A percentile compares a stretch with the other conserved stretches of the same genome.
Conservation (phyloP, 2,797 vertebrate species). For the Gambelia wislizenii region DNA sequence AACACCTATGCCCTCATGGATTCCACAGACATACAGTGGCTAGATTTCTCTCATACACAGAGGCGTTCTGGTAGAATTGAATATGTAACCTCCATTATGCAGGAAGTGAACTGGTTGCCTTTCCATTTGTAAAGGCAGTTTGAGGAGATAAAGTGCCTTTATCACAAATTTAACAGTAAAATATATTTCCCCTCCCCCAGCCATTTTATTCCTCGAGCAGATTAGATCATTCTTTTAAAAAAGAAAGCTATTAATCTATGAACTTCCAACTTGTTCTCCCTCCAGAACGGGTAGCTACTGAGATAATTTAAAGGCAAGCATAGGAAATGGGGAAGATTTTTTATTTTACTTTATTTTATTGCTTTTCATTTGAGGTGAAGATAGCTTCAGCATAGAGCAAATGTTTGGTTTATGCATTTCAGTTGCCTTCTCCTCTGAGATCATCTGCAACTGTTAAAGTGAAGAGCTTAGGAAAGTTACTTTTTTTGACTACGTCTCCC, state of each 20-base stretch:
- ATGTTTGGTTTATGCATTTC: constrained; percentile 16
- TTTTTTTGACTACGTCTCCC: not conserved
- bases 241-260: constrained; percentile 24
- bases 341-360: not conserved
- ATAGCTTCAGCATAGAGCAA: not conserved
- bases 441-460: not conserved
- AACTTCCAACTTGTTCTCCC: fast-evolving
- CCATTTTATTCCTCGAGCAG: constrained; percentile 64
- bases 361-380: constrained; percentile 3
- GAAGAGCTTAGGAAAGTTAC: not conserved
- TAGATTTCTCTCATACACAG: not conserved
- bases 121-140: constrained; percentile 68
- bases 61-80: constrained; percentile 48
- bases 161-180: constrained; percentile 70
- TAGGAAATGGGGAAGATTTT: constrained; percentile 12
- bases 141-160: constrained; percentile 72
- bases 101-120: constrained; percentile 65
- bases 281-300: constrained; percentile 2
- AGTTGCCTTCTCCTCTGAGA: not conserved
- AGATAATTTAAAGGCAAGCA: constrained; percentile 18
- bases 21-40: not conserved
- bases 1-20: not conserved
- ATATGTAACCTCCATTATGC: constrained; percentile 69
- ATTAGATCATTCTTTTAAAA: constrained; percentile 61
- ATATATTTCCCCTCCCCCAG: constrained; percentile 53